phyloP scores from a whole-genome alignment of 2,113 vertebrate species.

The Condylura cristata region DNA sequence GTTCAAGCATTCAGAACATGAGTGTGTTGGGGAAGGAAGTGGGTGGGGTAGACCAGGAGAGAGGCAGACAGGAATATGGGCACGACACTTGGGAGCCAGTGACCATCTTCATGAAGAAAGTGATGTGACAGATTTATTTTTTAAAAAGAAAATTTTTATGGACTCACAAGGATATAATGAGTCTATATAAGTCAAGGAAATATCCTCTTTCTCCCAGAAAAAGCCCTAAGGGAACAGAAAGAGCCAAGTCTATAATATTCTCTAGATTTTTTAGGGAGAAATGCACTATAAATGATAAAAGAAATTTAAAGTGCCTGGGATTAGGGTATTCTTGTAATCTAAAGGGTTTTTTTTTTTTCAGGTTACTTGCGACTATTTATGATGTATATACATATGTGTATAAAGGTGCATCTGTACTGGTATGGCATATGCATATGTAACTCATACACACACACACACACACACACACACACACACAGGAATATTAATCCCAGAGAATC shows the following conservation, averaged over 20 bases:
- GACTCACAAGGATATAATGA: background rate
- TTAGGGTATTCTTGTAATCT: background rate
- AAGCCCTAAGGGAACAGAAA: background rate
- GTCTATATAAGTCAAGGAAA: background rate
- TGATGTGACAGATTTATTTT: background rate
- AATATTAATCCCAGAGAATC: constrained; percentile 24
- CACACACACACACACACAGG: no score
- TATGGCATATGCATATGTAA: no score
- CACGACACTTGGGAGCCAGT: background rate
- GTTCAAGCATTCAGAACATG: rapidly evolving
- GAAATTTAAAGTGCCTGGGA: background rate
- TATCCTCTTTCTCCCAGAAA: background rate
- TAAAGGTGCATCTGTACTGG: background rate
- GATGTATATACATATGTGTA: background rate
- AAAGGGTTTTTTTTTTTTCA: background rate
- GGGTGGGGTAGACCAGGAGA: background rate
- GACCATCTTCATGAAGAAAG: background rate
- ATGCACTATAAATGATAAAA: background rate
- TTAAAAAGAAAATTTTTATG: background rate
- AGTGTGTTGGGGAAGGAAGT: no score
- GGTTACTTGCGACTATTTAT: background rate
- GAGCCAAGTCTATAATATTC: background rate
- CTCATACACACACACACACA: no score
- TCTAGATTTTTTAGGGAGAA: background rate
- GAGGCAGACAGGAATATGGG: background rate